A percentile compares a stretch with the other conserved stretches of the same genome.
These are phyloP conservation scores for Pitta sordida DNA, from an alignment of 2,113 vertebrate genomes.

Conservation along the genomic window DNA sequence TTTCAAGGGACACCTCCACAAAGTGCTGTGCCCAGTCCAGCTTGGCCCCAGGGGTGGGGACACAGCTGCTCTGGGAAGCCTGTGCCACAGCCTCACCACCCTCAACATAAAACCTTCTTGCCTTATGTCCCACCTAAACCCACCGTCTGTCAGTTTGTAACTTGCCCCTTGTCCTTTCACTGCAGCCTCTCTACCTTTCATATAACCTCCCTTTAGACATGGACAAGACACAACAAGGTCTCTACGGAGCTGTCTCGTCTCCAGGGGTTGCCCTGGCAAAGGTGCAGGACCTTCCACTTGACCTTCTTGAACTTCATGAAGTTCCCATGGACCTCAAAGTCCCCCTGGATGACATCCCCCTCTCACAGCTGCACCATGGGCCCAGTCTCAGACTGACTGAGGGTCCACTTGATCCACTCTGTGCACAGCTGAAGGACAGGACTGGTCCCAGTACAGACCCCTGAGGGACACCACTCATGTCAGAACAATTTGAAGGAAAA, in stretches of 20 bases:
- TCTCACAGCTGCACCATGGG: neutral
- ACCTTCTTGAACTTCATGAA: neutral
- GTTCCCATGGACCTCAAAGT: neutral
- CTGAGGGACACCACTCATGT: neutral
- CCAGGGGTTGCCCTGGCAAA: neutral
- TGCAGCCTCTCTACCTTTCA: neutral
- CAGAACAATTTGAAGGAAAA: neutral
- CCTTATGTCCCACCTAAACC: neutral
- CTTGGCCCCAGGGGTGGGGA: neutral
- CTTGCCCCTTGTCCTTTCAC: neutral
- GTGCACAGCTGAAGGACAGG: fast-evolving
- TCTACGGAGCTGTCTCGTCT: neutral
- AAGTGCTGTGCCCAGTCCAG: neutral
- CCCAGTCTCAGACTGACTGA: neutral
- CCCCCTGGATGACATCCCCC: neutral
- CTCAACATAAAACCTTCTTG: neutral
- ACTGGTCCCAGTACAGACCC: neutral
- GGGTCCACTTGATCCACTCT: neutral
- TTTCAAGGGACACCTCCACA: neutral
- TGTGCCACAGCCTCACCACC: neutral
- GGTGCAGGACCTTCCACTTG: neutral
- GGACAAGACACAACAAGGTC: neutral
- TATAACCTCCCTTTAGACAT: neutral
- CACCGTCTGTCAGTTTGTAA: neutral
- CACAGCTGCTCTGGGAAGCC: neutral